Evolutionary conservation across 1,140 invertebrate species (phyloP), one percentile per base, ranked within the genome.

Genomic region (Dendroctonus valens): DNA sequence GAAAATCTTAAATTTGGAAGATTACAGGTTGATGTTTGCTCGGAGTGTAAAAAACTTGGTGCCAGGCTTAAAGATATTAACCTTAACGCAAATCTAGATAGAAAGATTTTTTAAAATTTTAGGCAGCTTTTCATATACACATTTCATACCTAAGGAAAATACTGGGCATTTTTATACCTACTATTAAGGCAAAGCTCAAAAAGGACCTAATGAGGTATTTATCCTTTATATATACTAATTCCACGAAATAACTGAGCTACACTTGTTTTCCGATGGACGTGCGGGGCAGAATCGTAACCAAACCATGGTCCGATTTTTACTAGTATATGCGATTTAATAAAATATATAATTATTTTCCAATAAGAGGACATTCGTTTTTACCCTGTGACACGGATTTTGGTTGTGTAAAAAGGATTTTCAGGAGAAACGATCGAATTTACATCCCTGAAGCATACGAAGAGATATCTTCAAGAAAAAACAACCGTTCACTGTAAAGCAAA

Each of bases 351-450:
- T 74, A 73, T 63, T 78, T 75, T 64, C 71, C 74, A 46, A 52
- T 76, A 41, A 54, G 72, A 51, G 76, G 74, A 7, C 72, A 77
- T 67, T 73, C 70, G 38, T 78, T 76, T 64, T 61, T 76, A 3
- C 73, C 67, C 0, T 75, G 72, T 50, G 75, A 79, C 52, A 52
- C 71, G 41, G 63, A 75, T 52, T 78, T 78, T 73, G 72, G 70
- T 8, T 60, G 53, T 7, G 63, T 75, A 54, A 75, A 78, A 59
- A 70, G 59, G 49, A 9, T 65, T 9, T 38, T 70, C 42, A 61
- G 65, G 41, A 67, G 69, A 44, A 37, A 41, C 57, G 68, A 73
- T 59, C 26, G 69, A 63, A 68, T 73, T 42, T 72, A 69, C 53
- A 46, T 66, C 37, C 66, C 68, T 50, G 58, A 69, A 38, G 66